Evolutionary conservation across 2,888 invertebrate genomes (phyloP), one percentile per base, ranked within the genome.

Genomic region (Drosophila prolongata): DNA sequence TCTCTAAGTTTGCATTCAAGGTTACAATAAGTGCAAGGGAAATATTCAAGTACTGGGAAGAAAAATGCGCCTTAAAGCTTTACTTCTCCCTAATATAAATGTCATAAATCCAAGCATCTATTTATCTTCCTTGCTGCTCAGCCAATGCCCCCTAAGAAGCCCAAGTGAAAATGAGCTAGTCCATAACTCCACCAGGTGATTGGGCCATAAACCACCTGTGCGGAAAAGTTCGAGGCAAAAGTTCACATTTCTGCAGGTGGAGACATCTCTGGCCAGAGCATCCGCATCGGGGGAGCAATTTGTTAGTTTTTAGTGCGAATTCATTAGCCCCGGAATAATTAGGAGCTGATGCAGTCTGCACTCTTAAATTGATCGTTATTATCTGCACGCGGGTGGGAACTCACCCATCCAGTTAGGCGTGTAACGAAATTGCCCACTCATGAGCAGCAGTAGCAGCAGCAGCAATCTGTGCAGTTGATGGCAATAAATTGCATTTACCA

Each of bases 401-500:
- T 10, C 30, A 62, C 30, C 19, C 30, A 61, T 30, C 19, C 44
- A 62, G 30, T 55, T 68, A 34, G 37, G 68, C 43, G 16, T 40
- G 24, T 46, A 68, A 68, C 56, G 37, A 54, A 65, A 54, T 44
- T 53, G 6, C 30, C 34, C 44, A 55, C 46, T 40, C 46, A 52
- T 53, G 62, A 16, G 49, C 38, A 37, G 47, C 68, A 27, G 38
- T n/a, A n/a, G n/a, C 38, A n/a, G 40, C 14, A 40, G 71, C 30
- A 30, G 58, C 69, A 68, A 66, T 49, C 67, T 60, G 24, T 56
- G 70, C 83, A 67, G 42, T 68, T 75, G 76, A 74, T 76, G 76
- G 78, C 78, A 78, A 74, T 65, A 86, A 83, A 83, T 83, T 88
- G 74, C 66, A 78, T 86, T 75, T 77, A 54, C 58, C 68, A 30